These are phyloP conservation scores for Vidua chalybeata DNA, from an alignment of 2,113 vertebrate species.

Conservation along the genomic window DNA sequence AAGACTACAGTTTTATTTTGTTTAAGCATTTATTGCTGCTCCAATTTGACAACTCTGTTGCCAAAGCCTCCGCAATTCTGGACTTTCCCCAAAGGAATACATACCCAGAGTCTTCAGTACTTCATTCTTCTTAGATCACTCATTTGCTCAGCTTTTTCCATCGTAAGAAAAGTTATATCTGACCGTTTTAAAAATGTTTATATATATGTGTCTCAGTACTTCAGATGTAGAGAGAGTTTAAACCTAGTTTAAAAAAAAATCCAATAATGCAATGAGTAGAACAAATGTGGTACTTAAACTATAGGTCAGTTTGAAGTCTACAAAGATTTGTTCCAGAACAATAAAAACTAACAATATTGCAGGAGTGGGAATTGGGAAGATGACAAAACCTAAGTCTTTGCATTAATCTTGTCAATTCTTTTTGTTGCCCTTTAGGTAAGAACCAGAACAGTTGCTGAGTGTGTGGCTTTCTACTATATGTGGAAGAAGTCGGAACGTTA, in stretches of 20 bases:
- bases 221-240: neutral
- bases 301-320: neutral
- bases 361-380: neutral
- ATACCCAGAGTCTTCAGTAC: neutral
- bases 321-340: neutral
- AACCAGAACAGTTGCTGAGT: conserved; percentile 92
- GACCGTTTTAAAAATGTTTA: neutral
- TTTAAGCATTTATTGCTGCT: neutral
- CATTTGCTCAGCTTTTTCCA: neutral
- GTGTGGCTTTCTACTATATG: conserved; percentile 98
- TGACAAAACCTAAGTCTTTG: neutral
- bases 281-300: neutral
- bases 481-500: conserved; percentile 99
- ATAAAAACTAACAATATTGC: neutral
- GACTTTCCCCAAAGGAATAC: neutral
- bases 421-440: conserved; percentile 78
- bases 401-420: neutral
- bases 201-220: neutral
- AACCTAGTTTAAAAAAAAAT: neutral
- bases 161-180: neutral
- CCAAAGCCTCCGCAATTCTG: neutral
- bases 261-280: neutral
- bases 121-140: neutral
- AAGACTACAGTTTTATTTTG: neutral
- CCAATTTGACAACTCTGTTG: neutral